A percentile compares a stretch with the other conserved stretches of the same genome.
phyloP scores from a whole-genome alignment of 2,113 vertebrate species.

The Crotalus horridus region DNA sequence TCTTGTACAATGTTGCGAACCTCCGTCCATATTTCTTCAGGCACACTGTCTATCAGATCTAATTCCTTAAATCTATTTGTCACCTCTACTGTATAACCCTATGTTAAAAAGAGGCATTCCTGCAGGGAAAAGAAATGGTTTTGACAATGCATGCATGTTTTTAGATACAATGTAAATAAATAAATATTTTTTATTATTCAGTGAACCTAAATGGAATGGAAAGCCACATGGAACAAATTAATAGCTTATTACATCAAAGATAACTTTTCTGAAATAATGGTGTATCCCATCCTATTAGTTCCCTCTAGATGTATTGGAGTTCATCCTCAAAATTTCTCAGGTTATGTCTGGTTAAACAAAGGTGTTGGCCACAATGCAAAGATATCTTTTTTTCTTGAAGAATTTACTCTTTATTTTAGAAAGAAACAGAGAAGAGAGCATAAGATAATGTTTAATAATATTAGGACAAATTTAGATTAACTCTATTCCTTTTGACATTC shows the following conservation, averaged over 20 bases:
- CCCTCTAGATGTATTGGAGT: no score
- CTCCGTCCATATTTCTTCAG: no score
- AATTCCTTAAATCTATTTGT: no score
- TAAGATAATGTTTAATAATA: no score
- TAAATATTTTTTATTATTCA: neutral
- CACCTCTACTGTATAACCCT: neutral
- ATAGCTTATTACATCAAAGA: constrained; percentile 33
- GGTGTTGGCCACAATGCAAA: neutral
- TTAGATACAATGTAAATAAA: neutral
- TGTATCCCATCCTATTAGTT: no score
- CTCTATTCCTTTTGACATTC: no score
- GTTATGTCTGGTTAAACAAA: no score
- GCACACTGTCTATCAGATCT: no score
- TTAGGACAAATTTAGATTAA: neutral
- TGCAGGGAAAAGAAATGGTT: neutral
- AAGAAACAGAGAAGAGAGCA: neutral
- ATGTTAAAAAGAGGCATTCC: neutral
- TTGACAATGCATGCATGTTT: neutral
- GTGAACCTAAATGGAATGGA: neutral
- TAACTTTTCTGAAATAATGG: no score
- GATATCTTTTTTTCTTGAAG: neutral
- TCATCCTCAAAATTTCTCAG: no score
- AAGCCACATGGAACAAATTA: constrained; percentile 50
- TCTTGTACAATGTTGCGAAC: no score
- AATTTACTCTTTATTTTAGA: neutral